A percentile compares a stretch with the other conserved stretches of the same genome.
phyloP scores from a whole-genome alignment of 2,113 vertebrate species.

The Guaruba guarouba region DNA sequence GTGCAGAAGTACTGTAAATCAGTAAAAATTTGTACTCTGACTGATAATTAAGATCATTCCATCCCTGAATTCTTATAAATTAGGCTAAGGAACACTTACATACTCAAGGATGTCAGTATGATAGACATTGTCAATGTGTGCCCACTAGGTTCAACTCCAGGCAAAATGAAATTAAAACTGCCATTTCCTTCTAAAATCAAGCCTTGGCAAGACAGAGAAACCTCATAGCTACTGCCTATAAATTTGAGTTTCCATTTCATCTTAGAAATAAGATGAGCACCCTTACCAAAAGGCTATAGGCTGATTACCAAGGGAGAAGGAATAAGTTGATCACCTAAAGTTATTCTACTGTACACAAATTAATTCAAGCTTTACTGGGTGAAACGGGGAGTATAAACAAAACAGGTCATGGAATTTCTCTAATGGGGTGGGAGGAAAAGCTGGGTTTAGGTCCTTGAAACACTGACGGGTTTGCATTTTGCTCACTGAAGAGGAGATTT shows the following conservation, averaged over 20 bases:
- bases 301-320: not conserved
- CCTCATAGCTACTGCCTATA: not conserved
- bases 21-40: not conserved
- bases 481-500: not conserved
- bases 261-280: not conserved
- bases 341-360: not conserved
- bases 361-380: not conserved
- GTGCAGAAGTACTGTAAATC: not conserved
- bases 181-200: slow-evolving; percentile 27
- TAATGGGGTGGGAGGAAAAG: not conserved
- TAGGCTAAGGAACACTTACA: not conserved
- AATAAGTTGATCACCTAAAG: not conserved
- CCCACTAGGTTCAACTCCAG: not conserved
- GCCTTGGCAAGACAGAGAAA: not conserved
- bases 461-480: not conserved
- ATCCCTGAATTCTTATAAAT: not conserved
- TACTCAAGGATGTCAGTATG: not conserved
- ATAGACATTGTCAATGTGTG: not conserved
- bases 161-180: slow-evolving; percentile 27
- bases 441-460: not conserved
- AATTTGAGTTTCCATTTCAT: not conserved
- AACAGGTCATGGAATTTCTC: not conserved
- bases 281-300: not conserved
- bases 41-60: not conserved
- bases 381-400: not conserved